These are phyloP conservation scores for Augochlorella aurata DNA, from an alignment of 2,888 invertebrate genomes.

Conservation along the genomic window DNA sequence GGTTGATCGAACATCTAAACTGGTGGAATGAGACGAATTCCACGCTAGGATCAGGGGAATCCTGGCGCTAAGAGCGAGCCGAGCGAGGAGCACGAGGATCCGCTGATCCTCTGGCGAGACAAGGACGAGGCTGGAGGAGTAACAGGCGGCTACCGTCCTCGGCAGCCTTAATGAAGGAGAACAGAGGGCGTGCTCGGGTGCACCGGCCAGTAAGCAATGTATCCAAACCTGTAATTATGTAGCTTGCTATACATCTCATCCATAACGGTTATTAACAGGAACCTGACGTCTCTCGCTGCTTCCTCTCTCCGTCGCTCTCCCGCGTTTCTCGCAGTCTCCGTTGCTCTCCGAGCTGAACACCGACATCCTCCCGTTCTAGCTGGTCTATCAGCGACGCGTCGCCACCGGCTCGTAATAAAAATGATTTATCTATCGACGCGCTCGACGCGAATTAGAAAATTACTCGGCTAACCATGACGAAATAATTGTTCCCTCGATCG, in stretches of 20 bases:
- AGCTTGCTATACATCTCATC: slow-evolving; percentile 74
- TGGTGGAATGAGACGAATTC: slow-evolving; percentile 21
- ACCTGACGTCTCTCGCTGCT: slow-evolving; percentile 71
- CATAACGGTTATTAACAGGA: slow-evolving; percentile 79
- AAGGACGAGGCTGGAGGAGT: slow-evolving; percentile 64
- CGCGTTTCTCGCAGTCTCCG: slow-evolving; percentile 15
- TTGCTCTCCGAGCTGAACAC: background rate
- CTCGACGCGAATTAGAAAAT: slow-evolving; percentile 27
- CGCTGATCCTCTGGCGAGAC: slow-evolving; percentile 12
- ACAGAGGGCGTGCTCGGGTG: slow-evolving; percentile 80
- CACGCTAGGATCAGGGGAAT: slow-evolving; percentile 9
- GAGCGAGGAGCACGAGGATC: slow-evolving; percentile 12
- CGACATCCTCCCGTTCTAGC: slow-evolving; percentile 50
- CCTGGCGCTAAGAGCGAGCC: slow-evolving; percentile 22
- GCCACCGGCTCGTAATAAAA: slow-evolving; percentile 37
- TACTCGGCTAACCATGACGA: slow-evolving; percentile 7
- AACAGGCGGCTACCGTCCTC: slow-evolving; percentile 80
- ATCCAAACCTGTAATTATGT: slow-evolving; percentile 80
- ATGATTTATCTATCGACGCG: slow-evolving; percentile 34
- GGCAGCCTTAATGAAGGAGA: slow-evolving; percentile 79
- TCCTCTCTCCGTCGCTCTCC: slow-evolving; percentile 23
- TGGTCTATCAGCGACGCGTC: slow-evolving; percentile 50
- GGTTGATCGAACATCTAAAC: slow-evolving; percentile 30
- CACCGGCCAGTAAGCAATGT: slow-evolving; percentile 79
- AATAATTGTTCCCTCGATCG: background rate